Evolutionary conservation across 2,113 vertebrate genomes (phyloP).

Genomic region (Poicephalus meyeri): DNA sequence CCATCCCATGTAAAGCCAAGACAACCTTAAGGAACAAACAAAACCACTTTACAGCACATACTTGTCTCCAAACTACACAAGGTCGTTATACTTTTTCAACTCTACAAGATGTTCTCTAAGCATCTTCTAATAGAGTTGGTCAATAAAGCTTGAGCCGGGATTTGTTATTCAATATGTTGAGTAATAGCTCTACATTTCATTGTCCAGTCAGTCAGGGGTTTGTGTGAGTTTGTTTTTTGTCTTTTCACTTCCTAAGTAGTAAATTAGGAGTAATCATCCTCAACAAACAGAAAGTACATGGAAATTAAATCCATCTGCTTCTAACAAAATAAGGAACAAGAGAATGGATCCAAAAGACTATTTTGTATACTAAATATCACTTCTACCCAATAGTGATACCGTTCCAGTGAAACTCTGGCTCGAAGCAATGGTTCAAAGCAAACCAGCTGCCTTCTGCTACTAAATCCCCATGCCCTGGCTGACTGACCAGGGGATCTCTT

Average conservation of each 20-base stretch:
- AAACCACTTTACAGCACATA: neutral
- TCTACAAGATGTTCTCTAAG: neutral
- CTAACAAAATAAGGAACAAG: neutral
- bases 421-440: neutral
- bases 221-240: neutral
- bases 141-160: neutral
- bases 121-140: neutral
- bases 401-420: neutral
- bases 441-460: neutral
- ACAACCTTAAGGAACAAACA: neutral
- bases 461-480: neutral
- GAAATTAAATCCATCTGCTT: neutral
- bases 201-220: neutral
- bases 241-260: neutral
- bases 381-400: neutral
- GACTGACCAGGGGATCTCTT: neutral
- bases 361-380: neutral
- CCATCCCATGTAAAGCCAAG: neutral
- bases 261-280: neutral
- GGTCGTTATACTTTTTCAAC: neutral
- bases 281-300: neutral
- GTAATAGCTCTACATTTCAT: neutral
- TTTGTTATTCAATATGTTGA: neutral
- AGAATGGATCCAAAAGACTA: neutral
- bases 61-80: neutral